Evolutionary conservation across 2,797 vertebrate species (phyloP).

Genomic region (Pangasius macronema): DNA sequence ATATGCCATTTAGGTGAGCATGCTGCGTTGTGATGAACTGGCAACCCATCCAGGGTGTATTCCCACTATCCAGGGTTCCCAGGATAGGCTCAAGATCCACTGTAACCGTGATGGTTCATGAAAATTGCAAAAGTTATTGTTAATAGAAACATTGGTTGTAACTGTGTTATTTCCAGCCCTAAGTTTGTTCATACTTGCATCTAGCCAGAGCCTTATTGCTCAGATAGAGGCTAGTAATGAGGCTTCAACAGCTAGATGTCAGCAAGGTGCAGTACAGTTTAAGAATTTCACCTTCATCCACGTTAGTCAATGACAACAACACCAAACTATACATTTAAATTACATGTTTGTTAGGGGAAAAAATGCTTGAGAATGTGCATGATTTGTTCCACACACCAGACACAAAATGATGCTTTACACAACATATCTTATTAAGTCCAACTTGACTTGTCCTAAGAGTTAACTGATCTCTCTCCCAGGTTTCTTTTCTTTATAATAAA

Average conservation of each 20-base stretch:
- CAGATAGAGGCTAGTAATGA: background rate
- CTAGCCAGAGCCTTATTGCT: background rate
- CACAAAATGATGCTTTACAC: background rate
- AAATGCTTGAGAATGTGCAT: background rate
- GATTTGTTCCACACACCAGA: background rate
- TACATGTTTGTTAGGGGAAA: background rate
- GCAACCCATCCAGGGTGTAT: background rate
- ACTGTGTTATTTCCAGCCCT: background rate
- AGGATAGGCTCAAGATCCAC: background rate
- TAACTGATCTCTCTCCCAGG: background rate
- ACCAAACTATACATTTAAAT: background rate
- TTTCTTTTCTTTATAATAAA: background rate
- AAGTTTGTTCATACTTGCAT: background rate
- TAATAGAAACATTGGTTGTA: background rate
- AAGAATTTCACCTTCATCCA: background rate
- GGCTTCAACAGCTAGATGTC: background rate
- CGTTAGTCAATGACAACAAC: background rate
- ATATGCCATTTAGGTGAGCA: background rate
- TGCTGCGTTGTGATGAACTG: background rate
- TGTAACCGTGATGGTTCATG: background rate
- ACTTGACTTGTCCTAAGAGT: background rate
- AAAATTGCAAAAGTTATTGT: background rate
- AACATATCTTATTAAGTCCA: background rate
- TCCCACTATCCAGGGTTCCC: background rate
- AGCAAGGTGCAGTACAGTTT: background rate